These are phyloP conservation scores for Bombylius discolor DNA, from an alignment of 2,888 invertebrate genomes.

Conservation along the genomic window DNA sequence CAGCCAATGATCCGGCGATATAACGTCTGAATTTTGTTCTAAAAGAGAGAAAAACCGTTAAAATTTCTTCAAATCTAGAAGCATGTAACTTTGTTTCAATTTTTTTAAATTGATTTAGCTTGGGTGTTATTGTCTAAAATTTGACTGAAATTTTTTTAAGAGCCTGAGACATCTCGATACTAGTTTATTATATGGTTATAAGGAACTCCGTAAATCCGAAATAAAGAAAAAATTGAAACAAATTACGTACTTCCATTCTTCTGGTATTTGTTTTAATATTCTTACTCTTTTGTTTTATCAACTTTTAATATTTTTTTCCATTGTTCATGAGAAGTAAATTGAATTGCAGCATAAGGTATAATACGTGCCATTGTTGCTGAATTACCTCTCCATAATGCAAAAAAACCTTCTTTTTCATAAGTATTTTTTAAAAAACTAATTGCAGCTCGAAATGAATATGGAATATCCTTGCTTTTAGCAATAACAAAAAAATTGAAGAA, in stretches of 20 bases:
- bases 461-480: constrained; percentile 42
- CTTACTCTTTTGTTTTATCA: constrained; percentile 47
- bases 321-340: constrained; percentile 96
- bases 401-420: constrained; percentile 61
- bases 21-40: constrained; percentile 41
- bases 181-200: too few species aligned
- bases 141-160: too few species aligned
- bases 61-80: too few species aligned
- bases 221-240: too few species aligned
- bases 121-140: too few species aligned
- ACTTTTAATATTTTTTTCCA: constrained; percentile 73
- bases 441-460: constrained; percentile 62
- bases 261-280: neutral
- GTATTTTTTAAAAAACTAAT: constrained; percentile 52
- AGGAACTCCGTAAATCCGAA: too few species aligned
- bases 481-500: neutral
- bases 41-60: neutral
- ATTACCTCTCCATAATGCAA: constrained; percentile 92
- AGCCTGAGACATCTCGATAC: too few species aligned
- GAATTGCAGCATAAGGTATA: constrained; percentile 92
- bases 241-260: too few species aligned
- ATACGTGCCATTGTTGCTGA: constrained; percentile 97
- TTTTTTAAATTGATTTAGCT: too few species aligned
- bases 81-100: too few species aligned
- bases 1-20: constrained; percentile 87